A percentile compares a stretch with the other conserved stretches of the same genome.
These are phyloP conservation scores for Rugalucina vietnamica DNA, from an alignment of 2,888 invertebrate genomes.

Conservation along the genomic window DNA sequence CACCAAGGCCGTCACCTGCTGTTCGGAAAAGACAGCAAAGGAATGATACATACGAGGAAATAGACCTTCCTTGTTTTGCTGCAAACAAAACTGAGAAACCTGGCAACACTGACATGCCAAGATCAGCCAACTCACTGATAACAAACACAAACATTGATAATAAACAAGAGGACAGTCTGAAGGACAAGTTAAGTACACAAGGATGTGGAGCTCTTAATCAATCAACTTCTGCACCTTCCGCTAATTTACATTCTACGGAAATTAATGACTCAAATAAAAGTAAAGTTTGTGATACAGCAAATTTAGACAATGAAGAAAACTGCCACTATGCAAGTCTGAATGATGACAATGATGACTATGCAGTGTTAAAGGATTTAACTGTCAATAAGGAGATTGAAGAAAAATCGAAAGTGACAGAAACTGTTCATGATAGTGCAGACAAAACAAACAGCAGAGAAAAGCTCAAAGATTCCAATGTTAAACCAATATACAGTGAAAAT, in stretches of 20 bases:
- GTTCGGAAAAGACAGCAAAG: constrained; percentile 7
- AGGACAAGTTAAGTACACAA: background rate
- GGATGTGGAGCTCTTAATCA: background rate
- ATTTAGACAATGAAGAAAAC: too few relatives aligned
- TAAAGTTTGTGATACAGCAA: background rate
- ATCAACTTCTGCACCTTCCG: background rate
- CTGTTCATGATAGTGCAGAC: too few relatives aligned
- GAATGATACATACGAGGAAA: constrained; percentile 54
- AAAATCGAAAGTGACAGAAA: too few relatives aligned
- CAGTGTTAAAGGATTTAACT: constrained; percentile 13
- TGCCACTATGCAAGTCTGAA: constrained; percentile 24
- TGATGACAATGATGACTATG: background rate
- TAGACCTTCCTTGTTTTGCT: constrained; percentile 39
- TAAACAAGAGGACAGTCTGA: background rate
- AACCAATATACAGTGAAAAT: constrained; percentile 44
- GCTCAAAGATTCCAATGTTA: constrained; percentile 19
- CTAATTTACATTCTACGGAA: background rate
- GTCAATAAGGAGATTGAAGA: too few relatives aligned
- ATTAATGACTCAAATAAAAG: background rate
- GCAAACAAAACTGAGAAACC: constrained; percentile 3
- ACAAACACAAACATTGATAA: background rate
- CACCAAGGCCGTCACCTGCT: constrained; percentile 34
- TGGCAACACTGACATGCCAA: constrained; percentile 16
- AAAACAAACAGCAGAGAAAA: too few relatives aligned
- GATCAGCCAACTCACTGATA: background rate